Conservation (phyloP, 1,140 invertebrate genomes). For the Orchesella cincta region DNA sequence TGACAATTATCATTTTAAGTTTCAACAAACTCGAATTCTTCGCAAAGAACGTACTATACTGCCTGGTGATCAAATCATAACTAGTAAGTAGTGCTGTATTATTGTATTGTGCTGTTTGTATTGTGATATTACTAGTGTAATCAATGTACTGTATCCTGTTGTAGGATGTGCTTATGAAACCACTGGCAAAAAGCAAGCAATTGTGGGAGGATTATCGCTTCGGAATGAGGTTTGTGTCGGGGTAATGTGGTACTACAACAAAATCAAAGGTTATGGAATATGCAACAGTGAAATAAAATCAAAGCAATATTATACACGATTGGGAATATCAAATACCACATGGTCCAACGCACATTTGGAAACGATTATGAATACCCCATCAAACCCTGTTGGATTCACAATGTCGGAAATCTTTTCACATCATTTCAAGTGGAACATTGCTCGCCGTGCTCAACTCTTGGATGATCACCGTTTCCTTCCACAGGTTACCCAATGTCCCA, state of each 20-base stretch:
- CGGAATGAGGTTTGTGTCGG: not conserved
- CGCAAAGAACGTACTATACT: not conserved
- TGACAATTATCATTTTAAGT: not conserved
- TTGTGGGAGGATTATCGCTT: not conserved
- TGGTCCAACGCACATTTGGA: not conserved
- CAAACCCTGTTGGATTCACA: not conserved
- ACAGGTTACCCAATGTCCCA: not conserved
- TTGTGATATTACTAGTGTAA: not conserved
- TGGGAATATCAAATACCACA: not conserved
- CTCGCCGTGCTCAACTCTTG: not conserved
- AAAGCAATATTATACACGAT: not conserved
- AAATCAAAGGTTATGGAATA: not conserved
- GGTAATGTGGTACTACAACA: not conserved
- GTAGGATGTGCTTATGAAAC: not conserved
- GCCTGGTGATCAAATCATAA: conserved; percentile 25
- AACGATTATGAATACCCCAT: not conserved
- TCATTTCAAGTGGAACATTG: conserved; percentile 11
- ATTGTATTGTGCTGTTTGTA: not conserved
- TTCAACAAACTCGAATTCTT: conserved; percentile 14
- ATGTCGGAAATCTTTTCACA: not conserved
- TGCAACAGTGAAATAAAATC: conserved; percentile 16
- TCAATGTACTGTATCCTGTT: not conserved
- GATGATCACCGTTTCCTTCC: conserved; percentile 3
- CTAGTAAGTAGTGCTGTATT: not conserved
- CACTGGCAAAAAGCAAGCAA: not conserved